Base-by-base conservation (phyloP, 2,797 vertebrate genomes). In the Sebastes goodei region DNA sequence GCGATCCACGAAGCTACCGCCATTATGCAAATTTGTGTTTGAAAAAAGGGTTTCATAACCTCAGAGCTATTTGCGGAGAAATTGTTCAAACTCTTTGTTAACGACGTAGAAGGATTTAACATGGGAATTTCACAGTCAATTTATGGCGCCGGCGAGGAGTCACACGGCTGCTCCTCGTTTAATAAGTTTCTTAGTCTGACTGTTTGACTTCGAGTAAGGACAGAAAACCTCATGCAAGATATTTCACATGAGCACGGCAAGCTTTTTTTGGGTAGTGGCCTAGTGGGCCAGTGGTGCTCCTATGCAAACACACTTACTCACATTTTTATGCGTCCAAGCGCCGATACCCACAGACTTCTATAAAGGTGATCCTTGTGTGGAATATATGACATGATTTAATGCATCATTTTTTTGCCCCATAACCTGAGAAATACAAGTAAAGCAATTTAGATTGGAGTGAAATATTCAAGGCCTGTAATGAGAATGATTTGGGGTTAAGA, bases 121-220 rank as follows among this genome's bases (percentile, higher is more conserved):
- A 89, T 92, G 92, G 93, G 93, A 94, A 96, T 97, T 97, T 96
- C 88, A 90, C 89, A 90, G 82, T 93, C 81, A 88, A 90, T 96
- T 96, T 94, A 93, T 94, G 93, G 93, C 84, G 91, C 92, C 81
- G 94, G 86, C 74, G 84, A 96, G 84, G 93, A 95, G 95, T 95
- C 96, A 91, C 84, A 90, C 85, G 86, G 90, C 94, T 70, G 85
- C 88, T 81, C 82, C 80, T 87, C 56, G 35, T 86, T 87, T 84
- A 91, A 89, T 93, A 91, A 90, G 52, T 76, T 69, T 88, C 80
- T 78, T 70, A 69, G 74, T 74, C 70, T 55, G 78, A 86, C 78
- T 85, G 60, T 87, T 89, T 86, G 70, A 88, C 82, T 86, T 61
- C 61, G 33, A 85, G 69, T 57, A 70, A 68, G 81, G 81, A 85